These are phyloP conservation scores for Ferdinandea cuprea DNA, from an alignment of 2,888 invertebrate genomes.

Conservation along the genomic window DNA sequence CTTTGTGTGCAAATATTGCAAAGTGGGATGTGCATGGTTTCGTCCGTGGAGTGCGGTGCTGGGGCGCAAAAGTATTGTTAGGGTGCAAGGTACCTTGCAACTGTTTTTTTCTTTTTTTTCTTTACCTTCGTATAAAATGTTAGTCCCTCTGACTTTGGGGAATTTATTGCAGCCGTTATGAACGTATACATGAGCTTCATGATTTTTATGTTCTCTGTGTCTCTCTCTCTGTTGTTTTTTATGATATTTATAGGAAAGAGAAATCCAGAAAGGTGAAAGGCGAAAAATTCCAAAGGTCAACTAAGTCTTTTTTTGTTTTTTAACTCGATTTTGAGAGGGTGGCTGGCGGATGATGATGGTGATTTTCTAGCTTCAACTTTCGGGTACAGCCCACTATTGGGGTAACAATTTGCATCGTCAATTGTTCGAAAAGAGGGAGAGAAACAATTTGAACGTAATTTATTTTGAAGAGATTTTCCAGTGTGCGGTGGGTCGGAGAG, in stretches of 20 bases:
- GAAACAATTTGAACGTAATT: conserved; percentile 16
- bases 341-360: conserved; percentile 23
- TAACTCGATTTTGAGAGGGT: conserved; percentile 44
- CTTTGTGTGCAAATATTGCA: conserved; percentile 27
- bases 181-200: conserved; percentile 67
- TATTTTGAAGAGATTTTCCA: conserved; percentile 10
- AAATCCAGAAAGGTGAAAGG: neutral
- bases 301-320: conserved; percentile 50
- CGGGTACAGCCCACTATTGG: conserved; percentile 19
- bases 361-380: conserved; percentile 52
- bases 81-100: conserved; percentile 57
- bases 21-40: neutral
- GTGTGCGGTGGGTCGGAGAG: conserved; percentile 3
- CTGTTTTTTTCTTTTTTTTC: conserved; percentile 16
- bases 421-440: conserved; percentile 9
- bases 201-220: conserved; percentile 55
- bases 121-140: neutral
- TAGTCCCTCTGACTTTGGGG: conserved; percentile 50
- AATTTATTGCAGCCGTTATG: conserved; percentile 63
- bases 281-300: conserved; percentile 60
- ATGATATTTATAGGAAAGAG: neutral
- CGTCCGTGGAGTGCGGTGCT: neutral
- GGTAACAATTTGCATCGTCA: conserved; percentile 36
- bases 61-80: conserved; percentile 15
- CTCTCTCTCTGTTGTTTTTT: conserved; percentile 3